A percentile compares a stretch with the other conserved stretches of the same genome.
These are phyloP conservation scores for Crypturellus tataupa DNA, from an alignment of 2,797 vertebrate species.

Conservation along the genomic window DNA sequence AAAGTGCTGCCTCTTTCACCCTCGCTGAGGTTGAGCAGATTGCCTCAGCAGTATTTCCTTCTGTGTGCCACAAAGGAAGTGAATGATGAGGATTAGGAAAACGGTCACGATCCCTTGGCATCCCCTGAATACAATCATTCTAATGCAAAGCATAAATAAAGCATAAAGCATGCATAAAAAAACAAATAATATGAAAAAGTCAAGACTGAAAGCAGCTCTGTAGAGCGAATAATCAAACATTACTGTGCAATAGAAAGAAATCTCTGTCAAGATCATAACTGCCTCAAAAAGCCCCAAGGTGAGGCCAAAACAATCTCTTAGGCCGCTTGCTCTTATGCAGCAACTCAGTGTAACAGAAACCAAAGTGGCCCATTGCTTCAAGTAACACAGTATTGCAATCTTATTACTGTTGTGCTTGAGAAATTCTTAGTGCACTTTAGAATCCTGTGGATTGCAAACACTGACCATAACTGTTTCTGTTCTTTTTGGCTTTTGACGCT, in stretches of 20 bases:
- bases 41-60: conserved; percentile 55
- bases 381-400: neutral
- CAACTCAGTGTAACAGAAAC: neutral
- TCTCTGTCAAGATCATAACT: neutral
- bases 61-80: conserved; percentile 29
- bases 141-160: neutral
- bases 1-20: neutral
- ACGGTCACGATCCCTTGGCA: conserved; percentile 45
- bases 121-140: neutral
- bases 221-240: neutral
- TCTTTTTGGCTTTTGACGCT: neutral
- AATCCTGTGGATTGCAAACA: neutral
- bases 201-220: neutral
- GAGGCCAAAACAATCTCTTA: neutral
- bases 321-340: neutral
- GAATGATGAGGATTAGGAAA: conserved; percentile 40
- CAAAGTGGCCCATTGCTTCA: neutral
- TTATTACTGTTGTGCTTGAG: neutral
- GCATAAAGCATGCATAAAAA: neutral
- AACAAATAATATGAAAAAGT: neutral
- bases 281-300: neutral
- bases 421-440: neutral
- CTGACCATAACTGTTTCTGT: neutral
- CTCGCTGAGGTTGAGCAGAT: conserved; percentile 62
- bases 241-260: neutral